Evolutionary conservation across 2,797 vertebrate species (phyloP), one percentile per base, ranked within the genome.

Genomic region (Clarias pachynema): DNA sequence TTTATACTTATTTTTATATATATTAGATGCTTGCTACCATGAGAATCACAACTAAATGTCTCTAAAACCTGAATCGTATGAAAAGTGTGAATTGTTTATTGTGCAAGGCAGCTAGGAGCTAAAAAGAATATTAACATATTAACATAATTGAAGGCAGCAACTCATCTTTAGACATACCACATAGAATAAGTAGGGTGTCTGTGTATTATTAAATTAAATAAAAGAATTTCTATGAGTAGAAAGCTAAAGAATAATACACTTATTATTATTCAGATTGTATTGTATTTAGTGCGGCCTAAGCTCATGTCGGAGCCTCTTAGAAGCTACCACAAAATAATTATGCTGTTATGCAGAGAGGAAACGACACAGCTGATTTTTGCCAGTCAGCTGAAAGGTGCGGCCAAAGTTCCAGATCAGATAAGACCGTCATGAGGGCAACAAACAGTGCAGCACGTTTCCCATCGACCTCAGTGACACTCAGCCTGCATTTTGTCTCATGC

Each of bases 401-500:
- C 59, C 66, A 57, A 72, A 68, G 68, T 83, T 84, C 14, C 49
- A 79, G 29, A 26, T 68, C 37, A 62, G 77, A 85, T 44, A 84
- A 84, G 26, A 40, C 44, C 18, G 22, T 82, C 18, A 59, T 49
- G 16, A 72, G 65, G 70, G 31, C 83, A 6, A 78, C 4, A 5
- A 63, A 79, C 60, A 29, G 7, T 18, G 24, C 31, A 59, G 69
- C 59, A 66, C 22, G 53, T 65, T 82, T 79, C 57, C 40, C 24
- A 72, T 66, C 40, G 57, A 57, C 65, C 31, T 22, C n/a, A 29
- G 12, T 20, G 8, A 20, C 49, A 29, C 14, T 60, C 44, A 44
- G 75, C 4, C 29, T 81, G 63, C 4, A n/a, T 3, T 44, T 77
- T 60, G 6, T 37, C 60, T 49, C 18, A 20, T 78, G 84, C 14